Conservation (phyloP, 2,113 vertebrate species). For the Polyodon spathula region DNA sequence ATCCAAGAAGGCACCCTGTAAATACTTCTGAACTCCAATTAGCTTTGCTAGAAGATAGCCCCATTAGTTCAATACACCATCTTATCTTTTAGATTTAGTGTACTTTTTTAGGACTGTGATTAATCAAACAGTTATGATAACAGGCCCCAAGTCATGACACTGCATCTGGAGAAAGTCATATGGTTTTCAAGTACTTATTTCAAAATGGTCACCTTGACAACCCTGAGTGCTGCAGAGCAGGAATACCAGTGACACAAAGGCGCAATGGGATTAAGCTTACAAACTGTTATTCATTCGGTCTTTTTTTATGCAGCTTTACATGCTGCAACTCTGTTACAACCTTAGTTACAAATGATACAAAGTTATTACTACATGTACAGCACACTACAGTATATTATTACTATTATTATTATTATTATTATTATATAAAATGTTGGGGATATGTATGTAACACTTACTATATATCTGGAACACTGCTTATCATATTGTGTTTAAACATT, state of each 20-base stretch:
- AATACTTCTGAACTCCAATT: slow-evolving; percentile 51
- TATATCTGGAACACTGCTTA: too few species aligned
- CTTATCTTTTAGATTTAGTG: slow-evolving; percentile 88
- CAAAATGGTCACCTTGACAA: slow-evolving; percentile 36
- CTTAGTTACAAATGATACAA: too few species aligned
- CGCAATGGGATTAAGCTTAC: slow-evolving; percentile 27
- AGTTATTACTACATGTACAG: too few species aligned
- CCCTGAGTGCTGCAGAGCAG: slow-evolving; percentile 21
- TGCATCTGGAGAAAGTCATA: slow-evolving; percentile 55
- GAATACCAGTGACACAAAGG: slow-evolving; percentile 14
- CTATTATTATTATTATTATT: too few species aligned
- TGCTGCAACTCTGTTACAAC: slow-evolving; percentile 8
- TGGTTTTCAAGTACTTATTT: slow-evolving; percentile 63
- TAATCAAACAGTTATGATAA: slow-evolving; percentile 93
- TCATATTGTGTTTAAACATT: too few species aligned
- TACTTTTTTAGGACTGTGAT: slow-evolving; percentile 83
- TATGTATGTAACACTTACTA: too few species aligned
- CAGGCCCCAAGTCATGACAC: slow-evolving; percentile 60
- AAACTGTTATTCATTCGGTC: slow-evolving; percentile 21
- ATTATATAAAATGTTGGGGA: too few species aligned
- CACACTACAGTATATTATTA: too few species aligned
- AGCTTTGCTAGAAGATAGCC: slow-evolving; percentile 74
- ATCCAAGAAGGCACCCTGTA: slow-evolving; percentile 56
- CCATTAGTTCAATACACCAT: slow-evolving; percentile 71
- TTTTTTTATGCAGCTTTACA: slow-evolving; percentile 1